phyloP scores from a whole-genome alignment of 2,113 vertebrate genomes.

The Hypocryptadius cinnamomeus region DNA sequence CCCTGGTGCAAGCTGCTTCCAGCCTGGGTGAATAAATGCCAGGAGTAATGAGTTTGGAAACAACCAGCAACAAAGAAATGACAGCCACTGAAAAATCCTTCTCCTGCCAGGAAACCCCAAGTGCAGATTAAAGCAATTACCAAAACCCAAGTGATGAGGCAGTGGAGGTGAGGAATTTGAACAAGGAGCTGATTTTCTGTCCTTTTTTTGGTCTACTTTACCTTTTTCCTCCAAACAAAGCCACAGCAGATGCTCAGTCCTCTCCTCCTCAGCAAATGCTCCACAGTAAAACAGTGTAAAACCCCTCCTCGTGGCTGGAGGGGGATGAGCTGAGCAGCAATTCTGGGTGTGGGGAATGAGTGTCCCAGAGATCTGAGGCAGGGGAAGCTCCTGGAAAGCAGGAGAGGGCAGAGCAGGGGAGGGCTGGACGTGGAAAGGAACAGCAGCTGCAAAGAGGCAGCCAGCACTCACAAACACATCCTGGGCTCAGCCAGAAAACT shows the following conservation, averaged over 20 bases:
- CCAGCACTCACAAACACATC: neutral
- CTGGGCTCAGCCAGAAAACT: neutral
- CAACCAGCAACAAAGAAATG: slow-evolving; percentile 36
- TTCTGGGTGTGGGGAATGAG: neutral
- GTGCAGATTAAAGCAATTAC: slow-evolving; percentile 17
- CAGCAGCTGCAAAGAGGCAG: neutral
- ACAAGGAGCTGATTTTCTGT: neutral
- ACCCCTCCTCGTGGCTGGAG: neutral
- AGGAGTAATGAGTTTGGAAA: slow-evolving; percentile 50
- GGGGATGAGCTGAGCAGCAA: neutral
- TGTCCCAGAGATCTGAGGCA: neutral
- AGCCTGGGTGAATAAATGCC: slow-evolving; percentile 56
- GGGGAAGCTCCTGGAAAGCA: neutral
- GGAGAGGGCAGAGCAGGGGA: neutral
- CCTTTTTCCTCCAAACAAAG: neutral
- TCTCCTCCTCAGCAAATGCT: neutral
- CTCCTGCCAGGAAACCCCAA: neutral
- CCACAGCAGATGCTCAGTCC: accelerated
- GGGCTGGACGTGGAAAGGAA: neutral
- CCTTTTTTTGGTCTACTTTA: neutral
- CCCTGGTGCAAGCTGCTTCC: neutral
- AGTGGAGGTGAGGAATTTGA: neutral
- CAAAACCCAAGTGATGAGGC: neutral
- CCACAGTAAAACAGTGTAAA: too few species aligned
- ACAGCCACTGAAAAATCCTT: neutral